Base-by-base conservation (phyloP, 2,888 invertebrate genomes). In the Bimastos eiseni region DNA sequence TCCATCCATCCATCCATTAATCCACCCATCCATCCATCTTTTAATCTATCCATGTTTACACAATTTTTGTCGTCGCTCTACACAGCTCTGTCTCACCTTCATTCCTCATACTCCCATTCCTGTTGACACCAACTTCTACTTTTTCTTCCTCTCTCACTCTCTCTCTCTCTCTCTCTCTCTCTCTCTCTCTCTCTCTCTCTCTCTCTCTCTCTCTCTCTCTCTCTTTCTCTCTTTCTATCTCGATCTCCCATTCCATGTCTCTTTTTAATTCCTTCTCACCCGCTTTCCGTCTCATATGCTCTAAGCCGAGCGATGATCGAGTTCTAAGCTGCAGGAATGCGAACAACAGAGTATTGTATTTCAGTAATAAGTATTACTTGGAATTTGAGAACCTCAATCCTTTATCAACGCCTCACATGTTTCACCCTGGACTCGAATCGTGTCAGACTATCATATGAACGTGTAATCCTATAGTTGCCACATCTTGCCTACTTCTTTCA, bases 161-260 rank as follows among this genome's bases (percentile, higher is more conserved):
- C 36, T 88, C 17, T 86, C 33, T 88, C 88, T 89, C 2, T 30
- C 89, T 44, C 21, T 21, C 13, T 84, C 84, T 84, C 30, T 88
- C 30, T 37, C 13, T 89, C 13, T 33, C 36, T 36, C 8, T 89
- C 89, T 37, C 21, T 34, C 38, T 89, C 2, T 34, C 21, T 37
- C 30, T 17, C 89, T 89, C 89, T 89, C 36, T 38, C 17, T 37
- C 21, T 89, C 89, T 13, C 38, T 34, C 89, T 34, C 89, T 89
- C 36, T 38, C 89, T 34, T 13, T 19, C 89, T 89, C 89, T 89
- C 89, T 89, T 3, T 89, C 89, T 89, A 37, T 17, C 89, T 17
- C 89, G 4, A 2, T 17, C 37, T 89, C 89, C 38, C 37, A 38
- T 3, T 38, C 44, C 36, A 8, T 89, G 38, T 41, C 89, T 89